These are phyloP conservation scores for Machaerirhynchus nigripectus DNA, from an alignment of 2,113 vertebrate genomes.

Conservation along the genomic window DNA sequence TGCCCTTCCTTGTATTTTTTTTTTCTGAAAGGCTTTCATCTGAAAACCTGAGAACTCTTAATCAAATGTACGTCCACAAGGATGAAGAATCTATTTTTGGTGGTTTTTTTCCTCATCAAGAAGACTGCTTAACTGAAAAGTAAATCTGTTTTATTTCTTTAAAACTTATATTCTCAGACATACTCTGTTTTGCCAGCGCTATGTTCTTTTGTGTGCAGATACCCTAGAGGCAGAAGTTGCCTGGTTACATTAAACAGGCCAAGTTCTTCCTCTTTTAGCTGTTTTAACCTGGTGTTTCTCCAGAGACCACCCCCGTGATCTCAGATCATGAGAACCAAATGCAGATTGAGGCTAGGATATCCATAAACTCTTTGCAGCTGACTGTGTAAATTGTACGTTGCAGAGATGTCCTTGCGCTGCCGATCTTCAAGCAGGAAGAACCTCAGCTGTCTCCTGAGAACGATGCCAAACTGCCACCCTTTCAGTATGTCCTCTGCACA, in stretches of 20 bases:
- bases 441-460: slow-evolving; percentile 78
- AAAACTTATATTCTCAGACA: background rate
- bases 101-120: background rate
- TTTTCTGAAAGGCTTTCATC: background rate
- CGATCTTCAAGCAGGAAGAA: slow-evolving; percentile 89
- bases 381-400: background rate
- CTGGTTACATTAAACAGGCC: background rate
- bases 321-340: background rate
- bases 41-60: background rate
- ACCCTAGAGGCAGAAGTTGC: background rate
- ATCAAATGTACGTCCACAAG: background rate
- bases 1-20: background rate
- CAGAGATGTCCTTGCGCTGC: slow-evolving; percentile 89
- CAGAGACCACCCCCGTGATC: background rate
- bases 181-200: background rate
- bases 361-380: background rate
- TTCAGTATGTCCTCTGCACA: slow-evolving; percentile 88
- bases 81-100: background rate
- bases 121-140: background rate
- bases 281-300: background rate
- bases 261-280: background rate
- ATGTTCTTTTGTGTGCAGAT: background rate
- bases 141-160: background rate
- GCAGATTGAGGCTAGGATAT: background rate
- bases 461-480: slow-evolving; percentile 74